Base-by-base conservation (phyloP, 2,888 invertebrate genomes). In the Hartigia nigra region DNA sequence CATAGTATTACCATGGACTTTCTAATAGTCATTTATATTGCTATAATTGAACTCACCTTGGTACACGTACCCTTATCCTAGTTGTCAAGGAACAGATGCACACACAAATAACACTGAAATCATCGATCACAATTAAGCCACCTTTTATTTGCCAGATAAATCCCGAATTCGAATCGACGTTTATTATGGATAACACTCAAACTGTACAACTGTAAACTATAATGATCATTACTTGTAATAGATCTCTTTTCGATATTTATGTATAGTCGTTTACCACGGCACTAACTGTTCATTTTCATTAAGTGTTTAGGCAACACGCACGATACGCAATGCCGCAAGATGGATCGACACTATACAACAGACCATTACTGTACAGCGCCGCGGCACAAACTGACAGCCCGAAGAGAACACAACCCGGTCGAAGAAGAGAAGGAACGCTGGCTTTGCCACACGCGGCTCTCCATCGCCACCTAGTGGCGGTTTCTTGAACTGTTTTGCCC, bases 301-400 rank as follows among this genome's bases (percentile, higher is more conserved):
- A 31, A 31, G 72, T 12, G 32, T 34, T 55, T 9, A 12, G 72
- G 72, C 72, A 34, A 34, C 72, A 72, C 32, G 72, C 72, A 72
- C 72, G 72, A 72, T 31, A 72, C 32, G 31, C 23, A 78, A 79
- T 74, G 78, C 77, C 79, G 79, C 81, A n/a, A 69, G 76, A 78
- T 78, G 78, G 75, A 82, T 79, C 81, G 82, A 72, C 70, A 74
- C 74, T 77, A 34, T 37, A 76, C 77, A n/a, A 79, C 75, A 75
- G 80, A 79, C 84, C 84, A 79, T 84, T 84, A 84, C 87, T 87
- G 87, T 86, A 87, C 89, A 90, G 89, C 91, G 90, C 88, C 90
- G 88, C 91, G 91, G 90, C 90, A 91, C 89, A 87, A 88, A 91
- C 91, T 91, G 91, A 90, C 91, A 89, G 88, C 81, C 87, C 84